Evolutionary conservation across 37 sponge, comb jelly and placozoan species (phyloP).

Genomic region (Spongia lamella): DNA sequence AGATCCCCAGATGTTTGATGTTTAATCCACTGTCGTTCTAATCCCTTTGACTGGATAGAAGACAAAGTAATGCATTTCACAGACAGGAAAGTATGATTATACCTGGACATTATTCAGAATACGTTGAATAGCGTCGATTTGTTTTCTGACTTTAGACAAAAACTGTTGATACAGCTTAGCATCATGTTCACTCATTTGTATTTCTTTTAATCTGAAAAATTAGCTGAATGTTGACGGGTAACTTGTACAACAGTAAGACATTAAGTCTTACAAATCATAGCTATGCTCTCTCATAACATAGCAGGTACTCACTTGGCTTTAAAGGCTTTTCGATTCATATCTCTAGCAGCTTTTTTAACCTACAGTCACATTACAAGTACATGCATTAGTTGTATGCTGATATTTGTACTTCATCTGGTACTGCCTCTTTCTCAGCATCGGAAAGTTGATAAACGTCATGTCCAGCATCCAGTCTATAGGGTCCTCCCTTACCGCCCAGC

Average conservation of each 20-base stretch:
- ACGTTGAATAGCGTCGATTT: slow-evolving; percentile 61
- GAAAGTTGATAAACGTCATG: slow-evolving; percentile 85
- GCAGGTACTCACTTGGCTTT: slow-evolving; percentile 50
- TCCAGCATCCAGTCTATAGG: slow-evolving; percentile 92
- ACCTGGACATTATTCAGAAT: slow-evolving; percentile 65
- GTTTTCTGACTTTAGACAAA: slow-evolving; percentile 48
- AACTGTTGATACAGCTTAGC: slow-evolving; percentile 68
- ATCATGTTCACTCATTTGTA: slow-evolving; percentile 89
- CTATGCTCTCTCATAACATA: not conserved
- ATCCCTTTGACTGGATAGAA: slow-evolving; percentile 54
- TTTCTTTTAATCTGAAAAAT: slow-evolving; percentile 70
- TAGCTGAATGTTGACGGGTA: not conserved
- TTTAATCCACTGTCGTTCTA: slow-evolving; percentile 81
- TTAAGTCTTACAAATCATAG: not conserved
- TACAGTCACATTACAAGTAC: no score
- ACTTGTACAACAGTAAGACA: not conserved
- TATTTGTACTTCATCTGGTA: slow-evolving; percentile 81
- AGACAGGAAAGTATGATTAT: not conserved
- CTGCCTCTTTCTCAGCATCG: slow-evolving; percentile 80
- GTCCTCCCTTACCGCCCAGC: slow-evolving; percentile 92
- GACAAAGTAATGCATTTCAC: not conserved
- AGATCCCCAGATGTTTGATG: slow-evolving; percentile 91
- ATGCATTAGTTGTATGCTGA: no score
- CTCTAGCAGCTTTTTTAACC: slow-evolving; percentile 83
- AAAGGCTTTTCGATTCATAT: slow-evolving; percentile 81